phyloP scores from a whole-genome alignment of 2,113 vertebrate species.

The Fulica atra region DNA sequence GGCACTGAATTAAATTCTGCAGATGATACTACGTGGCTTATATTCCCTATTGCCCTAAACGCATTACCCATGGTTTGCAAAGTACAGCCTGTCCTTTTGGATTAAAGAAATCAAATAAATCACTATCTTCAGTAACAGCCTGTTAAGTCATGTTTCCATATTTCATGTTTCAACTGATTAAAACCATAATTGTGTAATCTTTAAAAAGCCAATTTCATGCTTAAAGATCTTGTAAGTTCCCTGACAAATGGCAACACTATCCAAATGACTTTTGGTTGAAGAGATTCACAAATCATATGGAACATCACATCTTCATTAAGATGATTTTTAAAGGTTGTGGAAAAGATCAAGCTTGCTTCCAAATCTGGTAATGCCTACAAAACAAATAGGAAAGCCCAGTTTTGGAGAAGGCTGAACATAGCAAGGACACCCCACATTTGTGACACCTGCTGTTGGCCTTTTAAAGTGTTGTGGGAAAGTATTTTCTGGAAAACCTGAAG shows the following conservation, averaged over 20 bases:
- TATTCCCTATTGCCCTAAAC: neutral
- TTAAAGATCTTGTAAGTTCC: neutral
- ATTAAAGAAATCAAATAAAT: slow-evolving; percentile 13
- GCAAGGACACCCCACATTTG: neutral
- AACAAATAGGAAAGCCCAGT: neutral
- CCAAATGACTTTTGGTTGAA: neutral
- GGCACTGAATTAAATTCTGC: neutral
- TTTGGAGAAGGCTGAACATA: neutral
- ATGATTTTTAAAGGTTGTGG: neutral
- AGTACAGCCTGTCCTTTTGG: slow-evolving; percentile 8
- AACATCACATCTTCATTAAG: neutral
- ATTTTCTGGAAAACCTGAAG: neutral
- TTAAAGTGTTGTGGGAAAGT: neutral
- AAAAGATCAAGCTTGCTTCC: neutral
- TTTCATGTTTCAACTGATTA: slow-evolving; percentile 10
- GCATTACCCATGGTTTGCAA: neutral
- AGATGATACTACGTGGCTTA: neutral
- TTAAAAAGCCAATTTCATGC: neutral
- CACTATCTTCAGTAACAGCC: slow-evolving; percentile 11
- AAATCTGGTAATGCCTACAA: neutral
- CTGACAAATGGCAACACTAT: neutral
- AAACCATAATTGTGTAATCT: slow-evolving; percentile 14
- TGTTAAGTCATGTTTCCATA: neutral
- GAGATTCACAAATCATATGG: neutral
- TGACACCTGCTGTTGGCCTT: neutral